phyloP scores from a whole-genome alignment of 2,113 vertebrate genomes.

The Choloepus hoffmanni region DNA sequence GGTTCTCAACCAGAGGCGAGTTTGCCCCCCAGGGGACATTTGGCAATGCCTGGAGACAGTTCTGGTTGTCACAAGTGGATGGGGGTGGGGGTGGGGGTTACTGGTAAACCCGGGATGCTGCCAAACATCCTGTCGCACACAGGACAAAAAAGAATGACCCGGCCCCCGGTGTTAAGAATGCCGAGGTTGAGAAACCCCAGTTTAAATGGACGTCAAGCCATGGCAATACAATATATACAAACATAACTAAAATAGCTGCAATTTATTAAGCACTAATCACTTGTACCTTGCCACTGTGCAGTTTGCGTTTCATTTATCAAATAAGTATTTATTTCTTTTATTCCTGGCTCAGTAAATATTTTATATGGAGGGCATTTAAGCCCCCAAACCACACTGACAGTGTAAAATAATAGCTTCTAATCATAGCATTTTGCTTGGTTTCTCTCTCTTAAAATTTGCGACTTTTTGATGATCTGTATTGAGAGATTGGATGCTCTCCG shows the following conservation, averaged over 20 bases:
- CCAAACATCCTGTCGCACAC: background rate
- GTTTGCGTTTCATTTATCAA: background rate
- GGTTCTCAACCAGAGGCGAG: background rate
- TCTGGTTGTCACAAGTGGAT: background rate
- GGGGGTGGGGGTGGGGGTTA: no score
- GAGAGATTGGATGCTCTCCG: background rate
- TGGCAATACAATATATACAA: background rate
- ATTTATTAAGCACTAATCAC: background rate
- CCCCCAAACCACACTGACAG: background rate
- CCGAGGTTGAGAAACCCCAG: background rate
- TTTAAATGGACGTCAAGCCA: background rate
- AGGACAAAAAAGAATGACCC: background rate
- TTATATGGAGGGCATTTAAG: background rate
- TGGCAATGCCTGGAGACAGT: background rate
- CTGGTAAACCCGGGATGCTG: background rate
- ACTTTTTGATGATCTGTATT: background rate
- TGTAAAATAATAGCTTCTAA: background rate
- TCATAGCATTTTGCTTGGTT: background rate
- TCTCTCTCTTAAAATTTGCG: background rate
- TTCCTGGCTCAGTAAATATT: background rate
- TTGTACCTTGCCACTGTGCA: background rate
- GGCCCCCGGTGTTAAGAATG: background rate
- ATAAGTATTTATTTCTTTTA: slow-evolving; percentile 9
- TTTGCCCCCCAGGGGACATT: background rate
- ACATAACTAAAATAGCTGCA: background rate